phyloP scores from a whole-genome alignment of 2,888 invertebrate species.

The Apamea epomidion region DNA sequence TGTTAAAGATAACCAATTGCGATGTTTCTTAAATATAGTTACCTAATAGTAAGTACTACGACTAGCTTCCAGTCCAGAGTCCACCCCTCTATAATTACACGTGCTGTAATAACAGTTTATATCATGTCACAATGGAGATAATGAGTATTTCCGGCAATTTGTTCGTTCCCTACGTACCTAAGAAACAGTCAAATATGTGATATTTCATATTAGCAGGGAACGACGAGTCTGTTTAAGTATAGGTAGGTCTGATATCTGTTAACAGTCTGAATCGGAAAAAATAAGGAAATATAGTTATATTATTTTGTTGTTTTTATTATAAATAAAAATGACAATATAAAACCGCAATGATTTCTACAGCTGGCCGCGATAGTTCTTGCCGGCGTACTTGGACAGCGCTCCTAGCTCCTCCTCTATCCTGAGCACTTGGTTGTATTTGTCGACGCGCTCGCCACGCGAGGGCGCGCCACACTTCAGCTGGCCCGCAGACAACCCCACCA shows the following conservation, averaged over 20 bases:
- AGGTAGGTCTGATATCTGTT: neutral
- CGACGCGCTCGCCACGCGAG: conserved; percentile 98
- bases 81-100: conserved; percentile 10
- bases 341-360: neutral
- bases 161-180: conserved; percentile 68
- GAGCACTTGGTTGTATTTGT: conserved; percentile 99
- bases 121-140: conserved; percentile 72
- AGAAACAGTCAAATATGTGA: conserved; percentile 20
- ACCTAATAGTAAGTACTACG: neutral
- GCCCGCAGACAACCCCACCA: conserved; percentile 99
- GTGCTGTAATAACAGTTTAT: conserved; percentile 77
- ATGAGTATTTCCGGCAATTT: conserved; percentile 83
- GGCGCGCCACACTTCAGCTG: conserved; percentile 99
- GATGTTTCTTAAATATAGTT: neutral
- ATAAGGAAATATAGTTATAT: neutral
- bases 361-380: conserved; percentile 96
- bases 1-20: neutral
- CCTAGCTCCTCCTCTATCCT: conserved; percentile 99
- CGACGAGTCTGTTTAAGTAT: neutral
- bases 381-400: conserved; percentile 96
- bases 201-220: conserved; percentile 14
- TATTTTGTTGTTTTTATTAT: neutral
- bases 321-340: neutral
- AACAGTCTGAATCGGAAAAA: neutral
- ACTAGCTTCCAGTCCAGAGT: neutral